Conservation (phyloP, 2,113 vertebrate genomes). For the Embiotoca jacksoni region DNA sequence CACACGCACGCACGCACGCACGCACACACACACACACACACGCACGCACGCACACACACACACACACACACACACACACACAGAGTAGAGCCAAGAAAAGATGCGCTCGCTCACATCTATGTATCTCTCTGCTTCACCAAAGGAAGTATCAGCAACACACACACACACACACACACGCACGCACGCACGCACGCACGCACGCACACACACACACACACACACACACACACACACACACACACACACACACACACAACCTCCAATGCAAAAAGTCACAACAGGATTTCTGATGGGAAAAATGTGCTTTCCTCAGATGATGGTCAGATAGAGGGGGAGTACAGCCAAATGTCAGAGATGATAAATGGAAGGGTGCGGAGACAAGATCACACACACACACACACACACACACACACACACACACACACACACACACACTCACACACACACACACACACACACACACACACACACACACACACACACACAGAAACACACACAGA, state of each 20-base stretch:
- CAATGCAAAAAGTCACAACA: conserved; percentile 82
- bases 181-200: neutral
- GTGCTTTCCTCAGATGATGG: conserved; percentile 86
- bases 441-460: no score
- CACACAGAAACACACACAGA: no score
- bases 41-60: conserved; percentile 44
- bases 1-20: conserved; percentile 43
- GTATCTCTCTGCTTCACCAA: conserved; percentile 73
- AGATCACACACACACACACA: conserved; percentile 70
- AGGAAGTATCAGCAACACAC: conserved; percentile 76
- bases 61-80: conserved; percentile 4
- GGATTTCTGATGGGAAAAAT: conserved; percentile 87
- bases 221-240: neutral
- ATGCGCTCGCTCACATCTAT: conserved; percentile 70
- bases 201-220: neutral
- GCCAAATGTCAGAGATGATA: conserved; percentile 88
- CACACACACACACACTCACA: neutral
- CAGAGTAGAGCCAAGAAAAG: conserved; percentile 60
- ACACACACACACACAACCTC: no score
- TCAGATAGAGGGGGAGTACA: conserved; percentile 81
- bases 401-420: conserved; percentile 26
- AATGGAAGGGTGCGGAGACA: conserved; percentile 83
- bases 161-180: no score
- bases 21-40: conserved; percentile 32
- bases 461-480: conserved; percentile 43